Conservation (phyloP, 2,797 vertebrate species). For the Odontamblyopus lacepedii region DNA sequence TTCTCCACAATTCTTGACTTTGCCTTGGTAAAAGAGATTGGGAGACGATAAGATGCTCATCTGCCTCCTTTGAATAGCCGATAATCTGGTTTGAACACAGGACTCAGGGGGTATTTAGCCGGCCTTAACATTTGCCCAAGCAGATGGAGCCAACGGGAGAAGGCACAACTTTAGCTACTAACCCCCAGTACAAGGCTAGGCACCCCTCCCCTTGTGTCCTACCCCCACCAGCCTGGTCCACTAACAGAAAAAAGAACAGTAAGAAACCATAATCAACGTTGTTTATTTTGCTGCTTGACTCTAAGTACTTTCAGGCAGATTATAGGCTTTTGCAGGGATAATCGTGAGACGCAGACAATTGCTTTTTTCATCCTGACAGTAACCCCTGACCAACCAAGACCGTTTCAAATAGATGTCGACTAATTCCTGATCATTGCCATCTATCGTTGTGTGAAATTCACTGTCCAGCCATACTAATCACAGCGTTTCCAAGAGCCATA, state of each 20-base stretch:
- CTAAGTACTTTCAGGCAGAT: slow-evolving; percentile 86
- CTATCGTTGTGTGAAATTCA: slow-evolving; percentile 82
- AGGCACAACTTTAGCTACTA: slow-evolving; percentile 57
- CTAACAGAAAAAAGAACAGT: slow-evolving; percentile 72
- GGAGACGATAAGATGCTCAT: slow-evolving; percentile 73
- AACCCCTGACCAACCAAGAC: slow-evolving; percentile 73
- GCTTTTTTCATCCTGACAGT: slow-evolving; percentile 81
- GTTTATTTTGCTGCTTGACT: slow-evolving; percentile 91
- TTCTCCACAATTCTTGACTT: slow-evolving; percentile 79
- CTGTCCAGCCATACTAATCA: slow-evolving; percentile 82
- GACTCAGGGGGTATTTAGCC: slow-evolving; percentile 81
- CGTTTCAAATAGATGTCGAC: slow-evolving; percentile 79
- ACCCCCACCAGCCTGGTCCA: slow-evolving; percentile 63
- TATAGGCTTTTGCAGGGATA: slow-evolving; percentile 88
- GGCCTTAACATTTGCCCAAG: slow-evolving; percentile 82
- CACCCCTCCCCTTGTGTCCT: not conserved
- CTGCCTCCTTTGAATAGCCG: slow-evolving; percentile 76
- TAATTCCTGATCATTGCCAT: slow-evolving; percentile 87
- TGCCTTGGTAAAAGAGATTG: slow-evolving; percentile 81
- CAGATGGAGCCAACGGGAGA: slow-evolving; percentile 81
- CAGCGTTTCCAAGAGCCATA: slow-evolving; percentile 63
- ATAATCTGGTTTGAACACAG: slow-evolving; percentile 85
- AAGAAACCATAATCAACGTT: slow-evolving; percentile 86
- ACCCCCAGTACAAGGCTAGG: slow-evolving; percentile 22
- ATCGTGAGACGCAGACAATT: slow-evolving; percentile 86